These are phyloP conservation scores for Osmerus mordax DNA, from an alignment of 2,113 vertebrate species.

Conservation along the genomic window DNA sequence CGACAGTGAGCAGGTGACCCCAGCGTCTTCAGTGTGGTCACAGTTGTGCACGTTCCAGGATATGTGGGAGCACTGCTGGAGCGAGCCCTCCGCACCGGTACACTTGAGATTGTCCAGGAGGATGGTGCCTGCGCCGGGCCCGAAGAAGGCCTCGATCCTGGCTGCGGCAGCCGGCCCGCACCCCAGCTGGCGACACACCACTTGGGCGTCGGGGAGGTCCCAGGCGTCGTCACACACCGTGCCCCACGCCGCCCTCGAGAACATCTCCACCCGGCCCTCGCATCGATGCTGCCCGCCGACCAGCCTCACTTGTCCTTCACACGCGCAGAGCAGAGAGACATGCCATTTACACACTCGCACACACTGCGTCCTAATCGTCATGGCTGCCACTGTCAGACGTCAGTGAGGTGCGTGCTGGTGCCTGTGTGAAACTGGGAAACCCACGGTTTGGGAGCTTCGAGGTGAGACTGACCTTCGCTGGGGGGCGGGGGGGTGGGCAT, in stretches of 20 bases:
- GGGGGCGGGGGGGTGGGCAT: conserved; percentile 28
- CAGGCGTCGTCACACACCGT: conserved; percentile 95
- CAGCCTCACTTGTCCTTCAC: conserved; percentile 78
- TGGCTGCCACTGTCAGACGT: not conserved
- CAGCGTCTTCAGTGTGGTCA: conserved; percentile 89
- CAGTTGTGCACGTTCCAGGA: conserved; percentile 94
- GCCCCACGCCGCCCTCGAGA: conserved; percentile 82
- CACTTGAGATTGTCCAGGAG: conserved; percentile 96
- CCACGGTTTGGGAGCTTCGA: not conserved
- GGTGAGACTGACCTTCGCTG: conserved; percentile 51
- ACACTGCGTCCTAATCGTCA: not conserved
- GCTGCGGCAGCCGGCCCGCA: conserved; percentile 80
- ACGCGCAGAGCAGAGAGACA: conserved; percentile 3
- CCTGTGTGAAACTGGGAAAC: not conserved
- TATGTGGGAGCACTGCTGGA: conserved; percentile 90
- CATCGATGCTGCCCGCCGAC: conserved; percentile 81
- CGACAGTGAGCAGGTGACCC: conserved; percentile 76
- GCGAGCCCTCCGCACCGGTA: conserved; percentile 76
- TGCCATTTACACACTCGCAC: too few species aligned
- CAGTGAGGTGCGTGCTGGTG: not conserved
- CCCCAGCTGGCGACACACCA: conserved; percentile 83
- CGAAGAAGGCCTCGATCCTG: conserved; percentile 77
- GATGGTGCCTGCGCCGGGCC: conserved; percentile 82
- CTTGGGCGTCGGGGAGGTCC: conserved; percentile 84
- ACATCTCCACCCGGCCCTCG: conserved; percentile 92